Base-by-base conservation (phyloP, 2,888 invertebrate genomes). In the Caenorhabditis wallacei region DNA sequence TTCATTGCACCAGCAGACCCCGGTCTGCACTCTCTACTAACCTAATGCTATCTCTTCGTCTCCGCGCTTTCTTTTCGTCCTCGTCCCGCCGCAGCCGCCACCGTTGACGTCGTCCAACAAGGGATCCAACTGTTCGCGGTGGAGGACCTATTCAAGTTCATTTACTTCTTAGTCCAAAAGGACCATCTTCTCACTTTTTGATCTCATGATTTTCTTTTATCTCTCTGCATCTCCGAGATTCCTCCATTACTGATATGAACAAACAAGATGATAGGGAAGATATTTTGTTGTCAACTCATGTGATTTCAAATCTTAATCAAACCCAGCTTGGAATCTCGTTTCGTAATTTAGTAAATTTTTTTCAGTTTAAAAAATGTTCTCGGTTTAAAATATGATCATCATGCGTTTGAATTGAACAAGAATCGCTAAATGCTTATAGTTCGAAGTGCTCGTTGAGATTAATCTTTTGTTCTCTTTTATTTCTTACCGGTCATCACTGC, bases 11-110 rank as follows among this genome's bases (percentile, higher is more conserved):
- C 74, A 54, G 54, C 46, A 30, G 51, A 20, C 53, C 43, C 16
- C 18, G 43, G 24, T 54, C 46, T 63, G 22, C 11, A 30, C 18
- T 80, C 84, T 74, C 84, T 85, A 20, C 84, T 76, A 63, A 85
- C 82, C 8, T 78, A 79, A 4, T 59, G 74, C 37, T 88, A 64
- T 13, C 46, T 70, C 43, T 24, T 26, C 20, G 8, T 24, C 40
- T 35, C 20, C 56, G n/a, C 35, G 22, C 24, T 48, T 26, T 46
- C 46, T 56, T 3, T 13, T 53, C 53, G 66, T 66, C 66, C 66
- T 66, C 53, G 20, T 22, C 48, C 20, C 37, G 22, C 37, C 64
- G 64, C 46, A 46, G 16, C 40, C 35, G 66, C 30, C 37, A 20
- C 22, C 18, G 30, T 16, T 46, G 43, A 48, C 66, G 30, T n/a